These are phyloP conservation scores for Motacilla tschutschensis DNA, from an alignment of 2,113 vertebrate genomes.

Conservation along the genomic window DNA sequence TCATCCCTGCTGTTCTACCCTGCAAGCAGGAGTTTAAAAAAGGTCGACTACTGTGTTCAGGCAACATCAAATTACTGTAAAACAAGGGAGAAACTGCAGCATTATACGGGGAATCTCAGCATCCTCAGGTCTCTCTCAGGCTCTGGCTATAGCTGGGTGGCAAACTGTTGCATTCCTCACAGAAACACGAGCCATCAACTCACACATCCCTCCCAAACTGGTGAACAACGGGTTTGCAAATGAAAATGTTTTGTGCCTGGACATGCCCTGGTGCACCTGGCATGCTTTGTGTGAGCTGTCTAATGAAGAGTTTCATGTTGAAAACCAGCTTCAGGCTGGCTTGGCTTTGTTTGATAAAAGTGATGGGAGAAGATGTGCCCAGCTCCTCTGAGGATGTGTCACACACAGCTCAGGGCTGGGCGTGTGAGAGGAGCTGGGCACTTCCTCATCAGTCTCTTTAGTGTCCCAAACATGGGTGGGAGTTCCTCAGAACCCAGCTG, in stretches of 20 bases:
- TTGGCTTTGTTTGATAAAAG: background rate
- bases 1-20: slow-evolving; percentile 65
- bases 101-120: slow-evolving; percentile 9
- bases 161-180: slow-evolving; percentile 26
- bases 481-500: too few relatives aligned
- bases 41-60: slow-evolving; percentile 51
- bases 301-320: background rate
- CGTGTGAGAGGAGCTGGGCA: accelerated
- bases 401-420: background rate
- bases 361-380: background rate
- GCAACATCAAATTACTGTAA: slow-evolving; percentile 65
- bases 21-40: slow-evolving; percentile 45
- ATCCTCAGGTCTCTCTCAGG: background rate
- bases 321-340: background rate
- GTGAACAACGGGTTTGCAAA: background rate
- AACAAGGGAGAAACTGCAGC: slow-evolving; percentile 37
- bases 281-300: background rate
- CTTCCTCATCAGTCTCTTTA: background rate
- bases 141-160: slow-evolving; percentile 1
- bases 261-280: background rate
- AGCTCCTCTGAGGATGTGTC: background rate
- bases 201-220: background rate
- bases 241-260: background rate
- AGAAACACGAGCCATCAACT: background rate
- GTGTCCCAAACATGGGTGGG: background rate